Evolutionary conservation across 1,140 invertebrate genomes (phyloP).

Genomic region (Callitettix versicolor): DNA sequence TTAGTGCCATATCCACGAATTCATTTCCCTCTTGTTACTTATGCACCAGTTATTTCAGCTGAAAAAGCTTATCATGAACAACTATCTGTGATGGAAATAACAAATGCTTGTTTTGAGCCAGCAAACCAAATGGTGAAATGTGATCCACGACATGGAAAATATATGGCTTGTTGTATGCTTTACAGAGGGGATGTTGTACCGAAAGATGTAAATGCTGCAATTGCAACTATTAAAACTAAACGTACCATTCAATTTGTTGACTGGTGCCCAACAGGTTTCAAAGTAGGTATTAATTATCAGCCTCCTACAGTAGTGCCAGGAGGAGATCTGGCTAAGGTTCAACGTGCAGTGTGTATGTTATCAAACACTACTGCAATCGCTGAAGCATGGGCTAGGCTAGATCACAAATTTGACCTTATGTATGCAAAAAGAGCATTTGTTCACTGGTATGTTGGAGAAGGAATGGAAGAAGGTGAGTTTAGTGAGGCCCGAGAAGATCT

Average conservation of each 20-base stretch:
- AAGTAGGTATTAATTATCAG: conserved; percentile 65
- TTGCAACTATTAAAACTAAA: conserved; percentile 78
- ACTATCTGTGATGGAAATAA: conserved; percentile 69
- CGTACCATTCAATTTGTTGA: conserved; percentile 59
- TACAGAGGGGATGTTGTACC: conserved; percentile 59
- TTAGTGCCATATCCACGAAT: conserved; percentile 77
- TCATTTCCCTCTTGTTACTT: conserved; percentile 62
- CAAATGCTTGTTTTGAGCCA: conserved; percentile 50
- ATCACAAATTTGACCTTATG: conserved; percentile 54
- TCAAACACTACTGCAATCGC: conserved; percentile 77
- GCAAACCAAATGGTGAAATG: conserved; percentile 76
- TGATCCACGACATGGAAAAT: conserved; percentile 62
- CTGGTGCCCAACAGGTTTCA: conserved; percentile 84
- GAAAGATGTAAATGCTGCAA: conserved; percentile 74
- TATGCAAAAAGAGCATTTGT: conserved; percentile 43
- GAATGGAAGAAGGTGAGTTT: conserved; percentile 57
- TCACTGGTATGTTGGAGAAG: conserved; percentile 41
- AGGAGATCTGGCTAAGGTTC: conserved; percentile 69
- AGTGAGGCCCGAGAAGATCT: conserved; percentile 53
- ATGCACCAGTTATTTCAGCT: conserved; percentile 74
- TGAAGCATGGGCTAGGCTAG: conserved; percentile 69
- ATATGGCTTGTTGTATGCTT: conserved; percentile 49
- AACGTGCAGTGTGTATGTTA: conserved; percentile 72
- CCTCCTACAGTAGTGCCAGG: conserved; percentile 69
- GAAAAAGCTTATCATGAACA: conserved; percentile 79